Base-by-base conservation (phyloP, 2,113 vertebrate genomes). In the Cervus canadensis region DNA sequence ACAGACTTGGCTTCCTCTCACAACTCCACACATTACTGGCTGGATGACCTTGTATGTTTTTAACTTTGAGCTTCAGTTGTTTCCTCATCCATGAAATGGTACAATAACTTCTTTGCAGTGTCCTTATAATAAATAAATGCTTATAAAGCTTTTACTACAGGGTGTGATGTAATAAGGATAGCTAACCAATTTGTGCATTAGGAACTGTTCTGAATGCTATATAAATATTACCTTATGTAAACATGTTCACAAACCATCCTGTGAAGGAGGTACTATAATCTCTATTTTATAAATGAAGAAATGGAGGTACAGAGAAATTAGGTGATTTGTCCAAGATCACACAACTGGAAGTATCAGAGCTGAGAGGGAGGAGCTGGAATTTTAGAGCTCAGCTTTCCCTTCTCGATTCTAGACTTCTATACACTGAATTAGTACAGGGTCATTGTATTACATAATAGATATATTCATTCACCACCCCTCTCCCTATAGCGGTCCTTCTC, bases 61-160 rank as follows among this genome's bases (percentile, higher is more conserved):
- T 82, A 52, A 92, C 52, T 88, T 96, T 95, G 83, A 82, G 89
- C 74, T 92, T 95, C 82, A 56, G 56, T 87, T 57, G 16, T 81
- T 92, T 78, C 36, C 84, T 92, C 52, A 74, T 74, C 71, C 52
- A 28, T 23, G 11, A 87, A 74, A 67, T 36, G 60, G 10, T 45
- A 59, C 52, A 57, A 26, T 43, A 74, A 81, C 40, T 43, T 96
- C 15, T n/a, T 92, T 59, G 33, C 26, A 43, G 33, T 6, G 52
- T 88, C 19, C 74, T 92, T 83, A 28, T 71, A 52, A 60, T 92
- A 92, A 87, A 79, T 87, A 91, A 43, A 78, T 91, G 56, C 67
- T 30, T 64, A 89, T 78, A 86, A 85, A 78, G 28, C 60, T 45
- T 91, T 86, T 79, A 86, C 67, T 30, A 79, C 6, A 56, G 36